Evolutionary conservation across 2,113 vertebrate genomes (phyloP), one percentile per base, ranked within the genome.

Genomic region (Misgurnus anguillicaudatus): DNA sequence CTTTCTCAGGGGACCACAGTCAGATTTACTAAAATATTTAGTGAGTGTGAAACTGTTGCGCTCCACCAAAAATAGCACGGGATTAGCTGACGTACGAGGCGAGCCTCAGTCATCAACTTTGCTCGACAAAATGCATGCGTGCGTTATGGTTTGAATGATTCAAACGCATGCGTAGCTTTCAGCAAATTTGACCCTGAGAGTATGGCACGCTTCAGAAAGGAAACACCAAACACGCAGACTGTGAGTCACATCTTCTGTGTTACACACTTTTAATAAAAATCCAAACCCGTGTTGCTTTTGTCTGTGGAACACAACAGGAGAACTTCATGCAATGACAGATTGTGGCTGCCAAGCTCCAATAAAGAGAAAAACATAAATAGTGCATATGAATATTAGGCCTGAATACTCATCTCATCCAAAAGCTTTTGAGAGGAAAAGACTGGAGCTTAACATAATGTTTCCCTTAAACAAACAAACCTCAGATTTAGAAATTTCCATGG

Each of bases 171-270:
- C 36, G 14, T 38, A n/a, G 31, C 4, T 39, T 19, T 71, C 31
- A 19, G 10, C 38, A 17, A 16, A 24, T 48, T 11, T 67, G 65
- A 48, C 31, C 48, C 31, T 36, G 24, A 55, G 24, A 70, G 68
- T 19, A 53, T 3, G 55, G 48, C 17, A 39, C 0, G 51, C 57
- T 39, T 71, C 9, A 55, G 38, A 71, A 57, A 71, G 48, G 68
- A 71, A 71, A 71, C 51, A 38, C 68, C 31, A 13, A 71, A n/a
- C 45, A 48, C 24, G 24, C 24, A 31, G 24, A 31, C 51, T 39
- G 68, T 57, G 68, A 71, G 68, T 71, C 31, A 71, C 68, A 53
- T 11, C 36, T 39, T 39, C 16, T 57, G 38, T 13, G 36, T 38
- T 19, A 57, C 51, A n/a, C 17, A 17, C 51, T 57, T 41, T 8